Evolutionary conservation across 2,888 invertebrate genomes (phyloP), one percentile per base, ranked within the genome.

Genomic region (Platerodrilus igneus): DNA sequence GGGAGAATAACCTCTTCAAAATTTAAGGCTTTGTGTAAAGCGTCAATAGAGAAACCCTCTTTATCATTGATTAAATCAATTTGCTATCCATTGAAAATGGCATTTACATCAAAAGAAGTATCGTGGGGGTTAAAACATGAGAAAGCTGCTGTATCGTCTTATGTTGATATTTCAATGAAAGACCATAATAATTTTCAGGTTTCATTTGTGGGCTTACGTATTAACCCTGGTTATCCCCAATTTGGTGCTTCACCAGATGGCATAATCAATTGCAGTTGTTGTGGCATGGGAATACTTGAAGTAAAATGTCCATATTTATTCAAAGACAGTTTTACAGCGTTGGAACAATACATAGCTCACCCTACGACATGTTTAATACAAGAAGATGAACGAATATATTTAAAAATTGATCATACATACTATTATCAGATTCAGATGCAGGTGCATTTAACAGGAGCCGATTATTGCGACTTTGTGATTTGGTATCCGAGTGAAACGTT

Each of bases 241-340:
- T 13, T 25, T 13, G 25, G 14, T 7, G 25, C 25, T 13, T 25
- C 14, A 2, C 25, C 14, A 2, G 25, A 25, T 14, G 14, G 25
- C 4, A 13, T 13, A 2, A 13, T 25, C 3, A 3, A 3, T 2
- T 13, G 13, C 2, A 3, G 7, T 13, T 25, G 25, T 25, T 13
- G 25, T 22, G 4, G 4, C 4, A 8, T 4, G 3, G 22, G 22
- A 22, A 8, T n/a, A 8, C 25, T 25, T 2, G 25, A 25, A 11
- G 6, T 25, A 13, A 25, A 25, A 7, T 25, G 25, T 14, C 25
- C 25, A 6, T 13, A 25, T 25, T 13, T 25, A 13, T 25, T 25
- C 13, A 6, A 3, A 13, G 8, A 25, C 14, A 25, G 14, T 3
- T 13, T 4, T n/a, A n/a, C n/a, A n/a, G n/a, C n/a, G n/a, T n/a